Evolutionary conservation across 2,797 vertebrate species (phyloP).

Genomic region (Tapera naevia): DNA sequence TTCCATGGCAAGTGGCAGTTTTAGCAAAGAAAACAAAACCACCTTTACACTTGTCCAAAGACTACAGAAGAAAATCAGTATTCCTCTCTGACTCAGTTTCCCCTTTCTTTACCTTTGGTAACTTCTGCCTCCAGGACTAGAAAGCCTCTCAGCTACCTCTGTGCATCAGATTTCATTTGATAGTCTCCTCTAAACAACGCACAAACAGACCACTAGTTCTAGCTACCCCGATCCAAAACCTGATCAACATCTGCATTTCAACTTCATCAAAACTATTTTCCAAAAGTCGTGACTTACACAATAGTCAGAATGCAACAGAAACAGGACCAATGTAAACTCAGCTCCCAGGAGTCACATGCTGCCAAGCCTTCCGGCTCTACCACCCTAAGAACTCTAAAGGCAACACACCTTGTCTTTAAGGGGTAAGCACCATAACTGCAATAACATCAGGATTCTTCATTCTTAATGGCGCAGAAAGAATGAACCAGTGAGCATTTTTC

Average conservation of each 20-base stretch:
- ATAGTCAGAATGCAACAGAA: not conserved
- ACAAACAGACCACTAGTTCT: not conserved
- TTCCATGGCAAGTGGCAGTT: not conserved
- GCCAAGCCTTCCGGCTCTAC: not conserved
- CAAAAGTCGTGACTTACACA: not conserved
- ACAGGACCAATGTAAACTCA: not conserved
- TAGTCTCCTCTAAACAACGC: not conserved
- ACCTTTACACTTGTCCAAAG: not conserved
- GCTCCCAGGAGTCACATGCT: not conserved
- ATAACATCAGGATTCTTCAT: not conserved
- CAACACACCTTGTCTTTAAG: not conserved
- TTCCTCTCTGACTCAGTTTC: not conserved
- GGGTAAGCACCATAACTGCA: not conserved
- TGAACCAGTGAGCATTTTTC: not conserved
- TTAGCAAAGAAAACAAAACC: not conserved
- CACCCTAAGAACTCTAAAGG: not conserved
- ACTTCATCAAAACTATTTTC: not conserved
- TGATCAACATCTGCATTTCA: not conserved
- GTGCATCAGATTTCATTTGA: not conserved
- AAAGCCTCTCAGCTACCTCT: not conserved
- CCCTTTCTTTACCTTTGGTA: not conserved
- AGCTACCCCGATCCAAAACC: not conserved
- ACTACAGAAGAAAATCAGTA: rapidly evolving
- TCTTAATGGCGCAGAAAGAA: not conserved
- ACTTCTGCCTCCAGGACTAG: not conserved